Base-by-base conservation (phyloP, 1,140 invertebrate genomes). In the Mya arenaria region DNA sequence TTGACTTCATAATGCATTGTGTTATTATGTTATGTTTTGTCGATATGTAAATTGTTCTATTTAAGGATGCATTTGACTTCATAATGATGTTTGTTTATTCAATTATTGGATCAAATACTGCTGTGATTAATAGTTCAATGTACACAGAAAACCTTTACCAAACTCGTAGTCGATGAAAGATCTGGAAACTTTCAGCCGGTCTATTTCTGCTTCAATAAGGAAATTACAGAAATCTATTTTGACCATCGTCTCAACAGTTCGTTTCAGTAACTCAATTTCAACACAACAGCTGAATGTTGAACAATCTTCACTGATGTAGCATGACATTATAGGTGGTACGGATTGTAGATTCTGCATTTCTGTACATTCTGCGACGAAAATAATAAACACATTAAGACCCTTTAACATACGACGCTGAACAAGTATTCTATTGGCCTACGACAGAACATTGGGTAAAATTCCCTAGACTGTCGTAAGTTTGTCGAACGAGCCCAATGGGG, bases 231-330 rank as follows among this genome's bases (percentile, higher is more conserved):
- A n/a, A n/a, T n/a, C n/a, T n/a, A n/a, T n/a, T n/a, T n/a, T n/a
- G n/a, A n/a, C n/a, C n/a, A n/a, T n/a, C n/a, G n/a, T n/a, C n/a
- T 71, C 39, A 55, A 71, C 37, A 6, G 66, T 32, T 5, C 66
- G 66, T 44, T 71, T 52, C 25, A 71, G 32, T 1, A 30, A 23
- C 19, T 30, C 44, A 34, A 71, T 32, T 19, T 71, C 23, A 0
- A 71, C 25, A 19, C 66, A 71, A 55, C 66, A 71, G 17, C 36
- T 34, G 8, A 71, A 6, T 4, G 30, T 37, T 3, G 66, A 52
- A 28, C 66, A 71, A 13, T 34, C 55, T 25, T 71, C 66, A 25
- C 28, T 19, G 30, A 71, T 19, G 15, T 17, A 32, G 13, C 44
- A 52, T 3, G 39, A 30, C 3, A 71, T 71, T 8, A 30, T 10